Percentiles rank a stretch among this genome's conserved stretches.
phyloP scores from a whole-genome alignment of 2,113 vertebrate genomes.

The Cynocephalus volans region DNA sequence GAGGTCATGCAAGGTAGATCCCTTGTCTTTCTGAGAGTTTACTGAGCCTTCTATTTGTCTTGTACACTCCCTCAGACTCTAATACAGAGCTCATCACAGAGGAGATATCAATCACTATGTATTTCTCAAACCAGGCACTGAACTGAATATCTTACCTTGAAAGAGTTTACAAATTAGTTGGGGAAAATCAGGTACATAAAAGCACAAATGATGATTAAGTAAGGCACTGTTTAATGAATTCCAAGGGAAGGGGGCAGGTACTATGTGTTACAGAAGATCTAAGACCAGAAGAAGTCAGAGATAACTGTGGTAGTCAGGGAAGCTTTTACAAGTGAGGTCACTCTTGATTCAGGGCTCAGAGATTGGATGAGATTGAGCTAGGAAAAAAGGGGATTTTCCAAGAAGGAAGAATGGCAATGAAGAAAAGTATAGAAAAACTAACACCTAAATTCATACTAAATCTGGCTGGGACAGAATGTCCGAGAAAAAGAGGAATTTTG shows the following conservation, averaged over 20 bases:
- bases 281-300: background rate
- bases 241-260: background rate
- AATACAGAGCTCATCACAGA: background rate
- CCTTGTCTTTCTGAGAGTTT: slow-evolving; percentile 3
- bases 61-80: background rate
- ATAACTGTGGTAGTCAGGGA: background rate
- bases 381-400: background rate
- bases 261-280: background rate
- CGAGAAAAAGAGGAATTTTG: background rate
- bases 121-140: slow-evolving; percentile 13
- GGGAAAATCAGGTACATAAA: background rate
- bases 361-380: background rate
- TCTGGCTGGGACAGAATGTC: background rate
- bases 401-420: background rate
- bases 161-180: slow-evolving; percentile 1
- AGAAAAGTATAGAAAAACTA: background rate
- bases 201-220: background rate
- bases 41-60: background rate
- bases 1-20: background rate
- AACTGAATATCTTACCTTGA: background rate
- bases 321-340: background rate
- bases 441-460: slow-evolving; percentile 8
- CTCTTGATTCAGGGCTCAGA: background rate
- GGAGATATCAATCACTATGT: background rate
- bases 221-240: background rate